Conservation (phyloP, 2,888 invertebrate species). For the Diarsia mendica region DNA sequence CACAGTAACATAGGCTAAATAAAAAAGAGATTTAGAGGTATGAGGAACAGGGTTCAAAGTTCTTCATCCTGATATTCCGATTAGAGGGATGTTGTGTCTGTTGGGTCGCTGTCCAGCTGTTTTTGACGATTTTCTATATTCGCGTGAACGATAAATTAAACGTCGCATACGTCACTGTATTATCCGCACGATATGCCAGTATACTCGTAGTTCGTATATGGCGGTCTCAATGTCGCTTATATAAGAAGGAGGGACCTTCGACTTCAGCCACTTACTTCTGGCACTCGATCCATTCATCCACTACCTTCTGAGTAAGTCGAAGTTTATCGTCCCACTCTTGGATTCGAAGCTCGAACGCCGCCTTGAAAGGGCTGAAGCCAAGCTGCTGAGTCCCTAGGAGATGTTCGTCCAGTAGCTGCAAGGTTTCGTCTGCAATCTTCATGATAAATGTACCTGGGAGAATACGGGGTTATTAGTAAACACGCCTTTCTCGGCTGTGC, state of each 20-base stretch:
- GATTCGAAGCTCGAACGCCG: constrained; percentile 93
- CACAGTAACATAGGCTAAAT: too few species aligned
- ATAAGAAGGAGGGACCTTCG: background rate
- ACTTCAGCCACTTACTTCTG: constrained; percentile 89
- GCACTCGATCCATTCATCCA: constrained; percentile 93
- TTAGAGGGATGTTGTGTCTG: background rate
- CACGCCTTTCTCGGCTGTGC: background rate
- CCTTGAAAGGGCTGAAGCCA: constrained; percentile 94
- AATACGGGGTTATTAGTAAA: background rate
- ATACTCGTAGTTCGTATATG: background rate
- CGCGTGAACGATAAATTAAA: background rate
- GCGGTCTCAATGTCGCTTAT: background rate
- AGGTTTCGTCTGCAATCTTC: constrained; percentile 93
- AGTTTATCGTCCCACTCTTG: constrained; percentile 94
- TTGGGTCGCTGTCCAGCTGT: background rate
- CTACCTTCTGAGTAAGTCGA: constrained; percentile 91
- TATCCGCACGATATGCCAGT: background rate
- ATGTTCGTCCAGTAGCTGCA: constrained; percentile 94
- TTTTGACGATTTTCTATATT: background rate
- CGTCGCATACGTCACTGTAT: background rate
- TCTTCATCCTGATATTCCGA: background rate
- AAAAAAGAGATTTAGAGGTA: background rate
- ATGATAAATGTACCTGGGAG: constrained; percentile 92
- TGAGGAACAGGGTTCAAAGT: background rate
- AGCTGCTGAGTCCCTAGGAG: constrained; percentile 93